Conservation (phyloP, 2,797 vertebrate genomes). For the Telmatherina bonti region DNA sequence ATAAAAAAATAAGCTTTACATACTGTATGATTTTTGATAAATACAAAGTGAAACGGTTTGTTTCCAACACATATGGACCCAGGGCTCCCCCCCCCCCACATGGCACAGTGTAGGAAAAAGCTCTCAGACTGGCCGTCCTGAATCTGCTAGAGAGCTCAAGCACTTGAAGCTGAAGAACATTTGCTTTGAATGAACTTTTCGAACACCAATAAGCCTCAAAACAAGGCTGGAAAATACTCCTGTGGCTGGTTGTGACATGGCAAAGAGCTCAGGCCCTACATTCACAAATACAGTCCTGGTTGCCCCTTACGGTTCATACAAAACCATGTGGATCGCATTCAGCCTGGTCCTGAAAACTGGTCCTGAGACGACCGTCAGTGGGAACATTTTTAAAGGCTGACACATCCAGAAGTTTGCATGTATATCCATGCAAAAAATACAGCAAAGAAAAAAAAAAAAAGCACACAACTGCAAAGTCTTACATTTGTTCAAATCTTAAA, state of each 20-base stretch:
- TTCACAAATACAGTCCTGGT: slow-evolving; percentile 5
- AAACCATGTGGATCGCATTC: slow-evolving; percentile 24
- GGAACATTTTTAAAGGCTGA: slow-evolving; percentile 11
- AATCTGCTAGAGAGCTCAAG: slow-evolving; percentile 22
- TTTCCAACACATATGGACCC: slow-evolving; percentile 50
- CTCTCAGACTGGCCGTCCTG: slow-evolving; percentile 30
- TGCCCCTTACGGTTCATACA: slow-evolving; percentile 19
- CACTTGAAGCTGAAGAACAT: slow-evolving; percentile 31
- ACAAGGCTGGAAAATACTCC: slow-evolving; percentile 1
- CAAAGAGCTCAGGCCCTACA: not conserved
- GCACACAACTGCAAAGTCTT: slow-evolving; percentile 8
- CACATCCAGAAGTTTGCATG: not conserved
- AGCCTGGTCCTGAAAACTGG: slow-evolving; percentile 37
- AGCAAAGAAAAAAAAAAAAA: not conserved
- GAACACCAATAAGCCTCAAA: slow-evolving; percentile 17
- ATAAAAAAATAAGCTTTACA: slow-evolving; percentile 73
- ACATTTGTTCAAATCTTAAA: slow-evolving; percentile 35
- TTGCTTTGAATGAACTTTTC: not conserved
- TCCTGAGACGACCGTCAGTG: slow-evolving; percentile 29
- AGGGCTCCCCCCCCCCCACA: slow-evolving; percentile 3
- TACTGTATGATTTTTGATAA: slow-evolving; percentile 35
- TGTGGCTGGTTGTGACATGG: not conserved
- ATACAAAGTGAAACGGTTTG: slow-evolving; percentile 48
- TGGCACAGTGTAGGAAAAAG: slow-evolving; percentile 46
- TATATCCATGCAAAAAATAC: slow-evolving; percentile 28